Percentiles rank a stretch among this genome's conserved stretches.
These are phyloP conservation scores for Philopotamus ludificatus DNA, from an alignment of 1,140 invertebrate species.

Conservation along the genomic window DNA sequence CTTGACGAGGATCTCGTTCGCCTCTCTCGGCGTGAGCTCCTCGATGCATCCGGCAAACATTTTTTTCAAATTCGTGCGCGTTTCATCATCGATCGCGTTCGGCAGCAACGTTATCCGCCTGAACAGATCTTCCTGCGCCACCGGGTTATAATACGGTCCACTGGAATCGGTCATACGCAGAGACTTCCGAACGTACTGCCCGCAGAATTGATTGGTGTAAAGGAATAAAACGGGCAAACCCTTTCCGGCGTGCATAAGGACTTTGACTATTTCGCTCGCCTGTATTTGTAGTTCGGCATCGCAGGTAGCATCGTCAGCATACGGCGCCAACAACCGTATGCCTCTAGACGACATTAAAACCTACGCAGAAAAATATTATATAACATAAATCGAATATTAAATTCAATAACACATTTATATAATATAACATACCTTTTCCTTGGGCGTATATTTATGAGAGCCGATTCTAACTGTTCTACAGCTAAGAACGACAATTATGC, in stretches of 20 bases:
- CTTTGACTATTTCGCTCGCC: constrained; percentile 66
- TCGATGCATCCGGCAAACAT: constrained; percentile 66
- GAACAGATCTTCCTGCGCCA: constrained; percentile 62
- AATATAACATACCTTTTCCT: constrained; percentile 58
- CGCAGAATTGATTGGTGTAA: constrained; percentile 67
- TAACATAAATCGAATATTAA: constrained; percentile 6
- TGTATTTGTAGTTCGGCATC: constrained; percentile 63
- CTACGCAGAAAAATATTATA: constrained; percentile 42
- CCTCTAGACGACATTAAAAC: constrained; percentile 64
- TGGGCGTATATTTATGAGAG: constrained; percentile 71
- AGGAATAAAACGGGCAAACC: constrained; percentile 74
- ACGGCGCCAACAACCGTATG: constrained; percentile 66
- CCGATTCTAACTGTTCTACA: constrained; percentile 79
- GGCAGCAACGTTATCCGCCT: constrained; percentile 77
- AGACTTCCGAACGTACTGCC: constrained; percentile 63
- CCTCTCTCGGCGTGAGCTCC: constrained; percentile 72
- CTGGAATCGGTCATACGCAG: constrained; percentile 68
- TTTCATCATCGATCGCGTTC: constrained; percentile 65
- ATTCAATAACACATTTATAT: background rate
- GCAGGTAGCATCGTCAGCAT: constrained; percentile 59
- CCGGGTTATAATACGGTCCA: constrained; percentile 60
- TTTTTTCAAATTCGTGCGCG: constrained; percentile 62
- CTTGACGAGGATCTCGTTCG: constrained; percentile 77
- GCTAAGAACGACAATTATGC: constrained; percentile 54
- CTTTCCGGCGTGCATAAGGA: constrained; percentile 72